Conservation (phyloP, 1,140 invertebrate genomes). For the Vanessa tameamea region DNA sequence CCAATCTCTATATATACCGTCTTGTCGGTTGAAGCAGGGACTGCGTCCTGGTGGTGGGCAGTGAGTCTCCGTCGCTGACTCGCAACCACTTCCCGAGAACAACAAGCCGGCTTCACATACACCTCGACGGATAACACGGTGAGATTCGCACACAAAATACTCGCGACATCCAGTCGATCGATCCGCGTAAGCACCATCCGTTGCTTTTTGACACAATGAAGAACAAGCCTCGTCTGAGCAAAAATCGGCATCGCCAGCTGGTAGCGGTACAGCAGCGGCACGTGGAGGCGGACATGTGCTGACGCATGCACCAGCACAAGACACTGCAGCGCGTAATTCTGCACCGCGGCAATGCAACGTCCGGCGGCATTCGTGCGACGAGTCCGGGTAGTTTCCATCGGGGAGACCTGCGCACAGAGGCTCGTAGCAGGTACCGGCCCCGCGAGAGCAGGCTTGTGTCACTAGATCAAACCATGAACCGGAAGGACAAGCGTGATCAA, state of each 20-base stretch:
- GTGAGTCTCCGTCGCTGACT: conserved; percentile 55
- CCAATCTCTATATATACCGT: conserved; percentile 72
- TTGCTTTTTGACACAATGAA: conserved; percentile 69
- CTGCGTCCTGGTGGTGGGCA: conserved; percentile 72
- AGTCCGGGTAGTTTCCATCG: conserved; percentile 69
- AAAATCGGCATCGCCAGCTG: conserved; percentile 68
- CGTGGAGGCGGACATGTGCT: conserved; percentile 59
- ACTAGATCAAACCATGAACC: conserved; percentile 81
- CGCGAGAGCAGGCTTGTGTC: conserved; percentile 68
- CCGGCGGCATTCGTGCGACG: conserved; percentile 68
- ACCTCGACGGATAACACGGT: conserved; percentile 68
- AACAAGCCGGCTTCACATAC: conserved; percentile 76
- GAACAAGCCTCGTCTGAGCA: conserved; percentile 71
- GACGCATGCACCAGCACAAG: conserved; percentile 55
- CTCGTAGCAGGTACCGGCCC: conserved; percentile 74
- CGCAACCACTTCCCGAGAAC: conserved; percentile 73
- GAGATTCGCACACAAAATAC: conserved; percentile 81
- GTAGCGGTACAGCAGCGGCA: conserved; percentile 58
- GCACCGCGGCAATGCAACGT: conserved; percentile 54
- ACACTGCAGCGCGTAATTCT: conserved; percentile 54
- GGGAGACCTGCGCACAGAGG: conserved; percentile 67
- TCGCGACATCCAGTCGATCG: conserved; percentile 81
- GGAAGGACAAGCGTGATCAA: conserved; percentile 68
- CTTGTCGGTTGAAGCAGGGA: conserved; percentile 68
- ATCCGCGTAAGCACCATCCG: conserved; percentile 83